phyloP scores from a whole-genome alignment of 2,888 invertebrate species.

The Sinopyrophorus schimmeli region DNA sequence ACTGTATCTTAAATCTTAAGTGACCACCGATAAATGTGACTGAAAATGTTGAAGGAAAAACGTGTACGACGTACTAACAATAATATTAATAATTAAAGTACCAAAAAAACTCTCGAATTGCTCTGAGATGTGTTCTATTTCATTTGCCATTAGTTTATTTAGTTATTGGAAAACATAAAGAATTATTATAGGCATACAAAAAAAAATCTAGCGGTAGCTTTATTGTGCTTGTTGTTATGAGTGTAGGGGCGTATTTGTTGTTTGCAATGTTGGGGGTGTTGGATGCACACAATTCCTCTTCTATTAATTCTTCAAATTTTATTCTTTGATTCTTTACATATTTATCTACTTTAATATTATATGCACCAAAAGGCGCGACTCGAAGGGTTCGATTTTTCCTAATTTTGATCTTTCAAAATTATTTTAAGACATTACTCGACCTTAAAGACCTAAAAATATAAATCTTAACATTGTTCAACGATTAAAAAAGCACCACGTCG shows the following conservation, averaged over 20 bases:
- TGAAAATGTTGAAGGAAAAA: slow-evolving; percentile 32
- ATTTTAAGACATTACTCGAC: no score
- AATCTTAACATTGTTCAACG: no score
- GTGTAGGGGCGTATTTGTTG: slow-evolving; percentile 29
- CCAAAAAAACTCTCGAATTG: slow-evolving; percentile 51
- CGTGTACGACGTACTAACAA: slow-evolving; percentile 22
- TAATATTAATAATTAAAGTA: slow-evolving; percentile 42
- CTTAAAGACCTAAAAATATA: no score
- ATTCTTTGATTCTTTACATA: slow-evolving; percentile 6
- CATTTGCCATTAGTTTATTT: slow-evolving; percentile 26
- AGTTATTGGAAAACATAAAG: slow-evolving; percentile 36
- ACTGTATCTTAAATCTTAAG: slow-evolving; percentile 26
- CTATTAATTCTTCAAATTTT: neutral
- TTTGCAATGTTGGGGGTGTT: slow-evolving; percentile 33
- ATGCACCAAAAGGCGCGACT: no score
- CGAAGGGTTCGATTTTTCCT: no score
- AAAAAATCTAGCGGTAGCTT: slow-evolving; percentile 42
- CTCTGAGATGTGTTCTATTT: slow-evolving; percentile 48
- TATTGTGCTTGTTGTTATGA: slow-evolving; percentile 37
- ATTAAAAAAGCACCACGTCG: no score
- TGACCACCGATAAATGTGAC: slow-evolving; percentile 16
- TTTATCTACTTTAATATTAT: slow-evolving; percentile 16
- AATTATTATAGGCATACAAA: slow-evolving; percentile 37
- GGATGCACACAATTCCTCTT: no score
- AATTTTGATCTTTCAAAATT: no score